Conservation (phyloP, 2,113 vertebrate genomes). For the Hydrochoerus hydrochaeris region DNA sequence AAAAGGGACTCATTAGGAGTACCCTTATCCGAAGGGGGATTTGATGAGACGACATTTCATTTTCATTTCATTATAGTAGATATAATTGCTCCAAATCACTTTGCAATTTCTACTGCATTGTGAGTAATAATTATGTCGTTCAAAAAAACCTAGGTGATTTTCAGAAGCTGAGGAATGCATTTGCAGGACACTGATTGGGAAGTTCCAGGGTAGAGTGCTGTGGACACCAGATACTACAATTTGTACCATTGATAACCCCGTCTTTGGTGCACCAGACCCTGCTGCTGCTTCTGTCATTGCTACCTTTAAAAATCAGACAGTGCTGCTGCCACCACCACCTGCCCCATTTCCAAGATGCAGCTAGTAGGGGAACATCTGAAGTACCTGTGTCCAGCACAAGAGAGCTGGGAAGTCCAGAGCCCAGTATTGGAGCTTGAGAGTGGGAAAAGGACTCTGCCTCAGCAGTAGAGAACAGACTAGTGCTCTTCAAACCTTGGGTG, state of each 20-base stretch:
- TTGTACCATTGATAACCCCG: neutral
- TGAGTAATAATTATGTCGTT: neutral
- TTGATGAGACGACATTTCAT: conserved; percentile 55
- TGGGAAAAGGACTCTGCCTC: neutral
- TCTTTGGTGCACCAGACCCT: neutral
- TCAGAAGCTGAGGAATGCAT: conserved; percentile 17
- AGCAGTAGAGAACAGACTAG: neutral
- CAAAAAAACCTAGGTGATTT: neutral
- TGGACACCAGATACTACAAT: neutral
- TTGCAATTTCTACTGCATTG: conserved; percentile 16
- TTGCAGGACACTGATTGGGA: neutral
- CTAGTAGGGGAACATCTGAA: neutral
- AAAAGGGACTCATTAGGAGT: too few species aligned
- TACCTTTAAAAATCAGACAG: conserved; percentile 13
- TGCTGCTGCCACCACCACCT: neutral
- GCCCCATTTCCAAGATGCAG: neutral
- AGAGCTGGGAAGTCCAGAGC: neutral
- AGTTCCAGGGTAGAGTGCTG: neutral
- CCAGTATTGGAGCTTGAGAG: neutral
- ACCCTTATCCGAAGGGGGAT: too few species aligned
- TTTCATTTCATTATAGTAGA: conserved; percentile 37
- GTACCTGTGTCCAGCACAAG: neutral
- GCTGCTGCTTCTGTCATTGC: neutral
- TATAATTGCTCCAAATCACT: conserved; percentile 53
- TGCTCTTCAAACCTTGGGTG: neutral